Percentiles rank a stretch among this genome's conserved stretches.
These are phyloP conservation scores for Bombus waltoni DNA, from an alignment of 1,140 invertebrate species.

Conservation along the genomic window DNA sequence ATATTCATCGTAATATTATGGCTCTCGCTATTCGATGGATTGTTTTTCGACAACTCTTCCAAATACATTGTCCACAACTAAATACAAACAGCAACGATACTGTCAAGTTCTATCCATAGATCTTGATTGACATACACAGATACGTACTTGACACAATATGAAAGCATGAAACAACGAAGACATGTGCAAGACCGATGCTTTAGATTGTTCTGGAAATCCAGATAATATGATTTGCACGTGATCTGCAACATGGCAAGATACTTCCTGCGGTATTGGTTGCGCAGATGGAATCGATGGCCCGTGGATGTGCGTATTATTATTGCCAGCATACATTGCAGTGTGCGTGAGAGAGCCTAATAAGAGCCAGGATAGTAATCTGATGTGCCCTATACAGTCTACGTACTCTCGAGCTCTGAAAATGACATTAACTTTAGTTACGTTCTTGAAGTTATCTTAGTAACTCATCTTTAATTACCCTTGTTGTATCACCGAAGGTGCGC, in stretches of 20 bases:
- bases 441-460: background rate
- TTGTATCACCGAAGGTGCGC: constrained; percentile 91
- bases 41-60: constrained; percentile 91
- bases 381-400: constrained; percentile 96
- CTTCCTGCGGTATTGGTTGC: constrained; percentile 97
- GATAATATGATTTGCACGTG: constrained; percentile 97
- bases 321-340: constrained; percentile 85
- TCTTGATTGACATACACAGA: background rate
- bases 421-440: background rate
- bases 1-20: constrained; percentile 90
- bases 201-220: constrained; percentile 98
- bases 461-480: constrained; percentile 86
- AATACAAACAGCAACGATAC: constrained; percentile 34
- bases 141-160: constrained; percentile 89
- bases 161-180: constrained; percentile 93
- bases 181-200: constrained; percentile 95
- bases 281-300: constrained; percentile 83
- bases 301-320: constrained; percentile 72
- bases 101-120: background rate
- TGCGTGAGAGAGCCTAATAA: constrained; percentile 96
- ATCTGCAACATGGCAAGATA: constrained; percentile 97
- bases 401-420: constrained; percentile 93
- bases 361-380: constrained; percentile 97
- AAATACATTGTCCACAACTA: constrained; percentile 99
- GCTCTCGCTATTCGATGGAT: constrained; percentile 86